phyloP scores from a whole-genome alignment of 2,888 invertebrate species.

The Dryococelus australis region DNA sequence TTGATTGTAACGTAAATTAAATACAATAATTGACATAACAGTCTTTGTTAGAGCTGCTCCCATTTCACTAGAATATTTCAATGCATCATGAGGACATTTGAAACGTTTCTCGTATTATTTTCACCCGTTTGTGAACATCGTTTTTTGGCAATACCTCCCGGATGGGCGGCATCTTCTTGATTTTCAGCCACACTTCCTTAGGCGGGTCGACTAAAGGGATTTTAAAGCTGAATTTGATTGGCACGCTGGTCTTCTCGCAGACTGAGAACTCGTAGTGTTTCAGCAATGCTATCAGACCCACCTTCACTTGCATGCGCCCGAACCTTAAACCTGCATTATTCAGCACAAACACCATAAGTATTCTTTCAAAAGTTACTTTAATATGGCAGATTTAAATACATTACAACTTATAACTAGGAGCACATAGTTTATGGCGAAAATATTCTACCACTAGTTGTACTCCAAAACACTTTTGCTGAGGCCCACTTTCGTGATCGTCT shows the following conservation, averaged over 20 bases:
- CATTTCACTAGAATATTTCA: neutral
- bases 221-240: conserved; percentile 23
- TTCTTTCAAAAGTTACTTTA: no score
- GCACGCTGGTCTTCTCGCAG: conserved; percentile 26
- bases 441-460: no score
- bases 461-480: no score
- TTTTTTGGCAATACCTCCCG: neutral
- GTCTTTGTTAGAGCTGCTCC: no score
- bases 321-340: conserved; percentile 32
- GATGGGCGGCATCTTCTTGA: neutral
- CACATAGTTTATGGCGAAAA: no score
- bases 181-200: conserved; percentile 10
- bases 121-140: neutral
- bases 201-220: neutral
- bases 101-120: neutral
- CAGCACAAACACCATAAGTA: neutral
- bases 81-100: neutral
- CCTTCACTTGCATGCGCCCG: conserved; percentile 34
- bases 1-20: no score
- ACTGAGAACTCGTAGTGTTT: conserved; percentile 31
- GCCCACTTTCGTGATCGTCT: no score
- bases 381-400: no score
- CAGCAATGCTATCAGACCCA: conserved; percentile 29
- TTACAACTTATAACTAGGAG: no score
- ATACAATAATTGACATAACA: no score